Percentiles rank a stretch among this genome's conserved stretches.
These are phyloP conservation scores for Alcedo quadribrachys DNA, from an alignment of 2,797 vertebrate genomes.

Conservation along the genomic window DNA sequence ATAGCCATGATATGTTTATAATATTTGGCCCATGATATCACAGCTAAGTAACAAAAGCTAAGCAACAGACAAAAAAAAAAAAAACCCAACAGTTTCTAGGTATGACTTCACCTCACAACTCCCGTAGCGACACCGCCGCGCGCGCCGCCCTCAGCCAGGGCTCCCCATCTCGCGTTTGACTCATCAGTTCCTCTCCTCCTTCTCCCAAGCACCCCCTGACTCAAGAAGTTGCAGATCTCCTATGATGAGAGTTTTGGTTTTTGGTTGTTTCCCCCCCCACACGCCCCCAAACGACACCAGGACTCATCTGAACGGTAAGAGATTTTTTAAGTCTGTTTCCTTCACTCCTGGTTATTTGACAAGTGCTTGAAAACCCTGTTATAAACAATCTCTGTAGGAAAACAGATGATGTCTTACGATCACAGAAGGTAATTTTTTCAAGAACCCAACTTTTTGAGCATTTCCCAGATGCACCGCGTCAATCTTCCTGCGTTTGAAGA, in stretches of 20 bases:
- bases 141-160: conserved; percentile 1
- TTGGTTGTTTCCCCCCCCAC: not conserved
- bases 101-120: conserved; percentile 82
- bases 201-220: conserved; percentile 64
- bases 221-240: conserved; percentile 64
- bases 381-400: conserved; percentile 61
- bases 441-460: conserved; percentile 66
- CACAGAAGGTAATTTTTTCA: conserved; percentile 71
- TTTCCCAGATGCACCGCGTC: conserved; percentile 59
- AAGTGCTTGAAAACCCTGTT: conserved; percentile 69
- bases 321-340: conserved; percentile 67
- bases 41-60: conserved; percentile 81
- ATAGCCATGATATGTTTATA: conserved; percentile 84
- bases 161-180: not conserved
- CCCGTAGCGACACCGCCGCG: conserved; percentile 3
- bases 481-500: conserved; percentile 54
- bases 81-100: conserved; percentile 74
- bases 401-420: conserved; percentile 58
- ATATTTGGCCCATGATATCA: conserved; percentile 89
- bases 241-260: conserved; percentile 44
- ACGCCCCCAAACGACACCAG: not conserved
- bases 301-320: conserved; percentile 52
- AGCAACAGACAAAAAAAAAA: conserved; percentile 65
- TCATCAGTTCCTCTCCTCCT: conserved; percentile 41
- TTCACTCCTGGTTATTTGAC: conserved; percentile 70